Percentiles rank a stretch among this genome's conserved stretches.
These are phyloP conservation scores for Prionace glauca DNA, from an alignment of 2,797 vertebrate genomes.

Conservation along the genomic window DNA sequence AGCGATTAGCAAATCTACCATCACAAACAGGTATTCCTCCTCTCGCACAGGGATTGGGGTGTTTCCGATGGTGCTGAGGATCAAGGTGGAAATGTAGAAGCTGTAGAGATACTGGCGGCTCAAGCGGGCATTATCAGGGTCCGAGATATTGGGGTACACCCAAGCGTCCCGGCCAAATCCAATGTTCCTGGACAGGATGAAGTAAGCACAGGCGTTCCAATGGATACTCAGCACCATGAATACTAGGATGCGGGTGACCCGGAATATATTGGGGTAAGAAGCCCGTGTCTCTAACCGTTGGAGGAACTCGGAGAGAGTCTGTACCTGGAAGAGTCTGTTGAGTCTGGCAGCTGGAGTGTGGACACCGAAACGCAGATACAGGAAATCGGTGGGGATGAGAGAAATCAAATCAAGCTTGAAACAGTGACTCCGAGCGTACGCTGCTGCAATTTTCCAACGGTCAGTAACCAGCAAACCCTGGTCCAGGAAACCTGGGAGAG, in stretches of 20 bases:
- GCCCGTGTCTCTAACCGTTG: slow-evolving; percentile 79
- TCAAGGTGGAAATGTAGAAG: slow-evolving; percentile 83
- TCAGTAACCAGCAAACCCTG: slow-evolving; percentile 79
- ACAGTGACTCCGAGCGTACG: slow-evolving; percentile 61
- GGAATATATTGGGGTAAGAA: slow-evolving; percentile 75
- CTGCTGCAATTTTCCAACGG: slow-evolving; percentile 49
- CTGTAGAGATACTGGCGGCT: slow-evolving; percentile 80
- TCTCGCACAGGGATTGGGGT: slow-evolving; percentile 59
- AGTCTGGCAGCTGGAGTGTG: slow-evolving; percentile 62
- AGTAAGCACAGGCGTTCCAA: slow-evolving; percentile 87
- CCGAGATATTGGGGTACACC: slow-evolving; percentile 75
- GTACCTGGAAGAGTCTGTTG: slow-evolving; percentile 72
- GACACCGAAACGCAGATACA: slow-evolving; percentile 62
- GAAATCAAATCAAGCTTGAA: slow-evolving; percentile 70
- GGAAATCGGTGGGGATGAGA: slow-evolving; percentile 74
- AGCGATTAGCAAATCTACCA: slow-evolving; percentile 73
- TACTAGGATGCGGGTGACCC: slow-evolving; percentile 77
- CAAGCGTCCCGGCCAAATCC: slow-evolving; percentile 74
- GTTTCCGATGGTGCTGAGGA: slow-evolving; percentile 82
- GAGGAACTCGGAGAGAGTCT: slow-evolving; percentile 71
- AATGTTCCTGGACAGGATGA: slow-evolving; percentile 68
- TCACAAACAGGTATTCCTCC: slow-evolving; percentile 81
- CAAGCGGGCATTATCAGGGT: slow-evolving; percentile 54
- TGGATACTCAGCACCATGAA: slow-evolving; percentile 81
- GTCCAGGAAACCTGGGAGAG: slow-evolving; percentile 70